These are phyloP conservation scores for Hirtodrosophila alboralis DNA, from an alignment of 2,888 invertebrate species.

Conservation along the genomic window DNA sequence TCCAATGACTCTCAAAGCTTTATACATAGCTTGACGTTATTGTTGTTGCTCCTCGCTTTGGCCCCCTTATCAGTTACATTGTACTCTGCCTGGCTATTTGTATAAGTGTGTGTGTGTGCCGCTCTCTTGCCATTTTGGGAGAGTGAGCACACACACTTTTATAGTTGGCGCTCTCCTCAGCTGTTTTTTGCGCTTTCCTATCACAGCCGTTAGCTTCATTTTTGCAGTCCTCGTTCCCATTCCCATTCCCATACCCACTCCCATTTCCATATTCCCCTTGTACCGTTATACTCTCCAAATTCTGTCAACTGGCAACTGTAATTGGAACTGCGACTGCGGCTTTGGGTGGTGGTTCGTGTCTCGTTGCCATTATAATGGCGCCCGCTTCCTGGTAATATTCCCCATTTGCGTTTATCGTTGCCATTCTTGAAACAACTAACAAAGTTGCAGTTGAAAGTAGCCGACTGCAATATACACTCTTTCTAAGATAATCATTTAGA, in stretches of 20 bases:
- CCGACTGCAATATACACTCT: no score
- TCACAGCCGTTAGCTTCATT: constrained; percentile 57
- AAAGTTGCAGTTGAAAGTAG: no score
- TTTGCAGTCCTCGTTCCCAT: constrained; percentile 21
- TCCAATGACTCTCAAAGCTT: constrained; percentile 60
- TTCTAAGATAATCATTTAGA: no score
- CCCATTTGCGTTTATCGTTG: constrained; percentile 23
- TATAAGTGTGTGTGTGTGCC: constrained; percentile 17
- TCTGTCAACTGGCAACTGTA: constrained; percentile 60
- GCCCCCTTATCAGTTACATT: constrained; percentile 65
- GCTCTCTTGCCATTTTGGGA: constrained; percentile 30
- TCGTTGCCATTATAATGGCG: constrained; percentile 64
- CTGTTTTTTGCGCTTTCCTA: constrained; percentile 62
- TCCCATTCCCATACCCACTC: constrained; percentile 1
- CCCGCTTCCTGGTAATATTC: constrained; percentile 31
- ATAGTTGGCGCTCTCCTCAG: constrained; percentile 59
- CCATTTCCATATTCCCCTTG: neutral
- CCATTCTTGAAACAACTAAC: constrained; percentile 5
- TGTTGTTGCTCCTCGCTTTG: constrained; percentile 37
- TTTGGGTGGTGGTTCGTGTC: constrained; percentile 56
- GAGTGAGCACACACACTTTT: constrained; percentile 47
- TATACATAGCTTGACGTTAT: constrained; percentile 54
- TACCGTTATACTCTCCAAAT: constrained; percentile 4
- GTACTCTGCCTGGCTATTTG: no score
- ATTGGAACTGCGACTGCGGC: constrained; percentile 71